Evolutionary conservation across 2,797 vertebrate genomes (phyloP).

Genomic region (Sylvia borin): DNA sequence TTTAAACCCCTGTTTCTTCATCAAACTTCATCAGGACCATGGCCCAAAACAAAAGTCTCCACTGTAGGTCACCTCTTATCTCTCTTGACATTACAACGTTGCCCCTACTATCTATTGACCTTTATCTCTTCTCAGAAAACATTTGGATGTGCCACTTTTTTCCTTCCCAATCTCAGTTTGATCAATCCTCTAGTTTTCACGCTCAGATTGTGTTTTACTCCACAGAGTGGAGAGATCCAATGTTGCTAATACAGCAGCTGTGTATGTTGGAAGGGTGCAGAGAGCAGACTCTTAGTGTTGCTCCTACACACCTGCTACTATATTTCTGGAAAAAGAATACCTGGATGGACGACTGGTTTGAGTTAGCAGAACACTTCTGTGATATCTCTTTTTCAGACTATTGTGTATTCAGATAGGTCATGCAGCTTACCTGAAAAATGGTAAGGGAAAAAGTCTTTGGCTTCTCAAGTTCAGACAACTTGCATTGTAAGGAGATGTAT

Average conservation of each 20-base stretch:
- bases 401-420: neutral
- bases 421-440: neutral
- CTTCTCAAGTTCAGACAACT: neutral
- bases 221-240: neutral
- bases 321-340: neutral
- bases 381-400: neutral
- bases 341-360: neutral
- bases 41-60: neutral
- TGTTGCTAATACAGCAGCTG: neutral
- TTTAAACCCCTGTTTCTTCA: neutral
- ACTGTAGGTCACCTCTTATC: neutral
- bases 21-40: neutral
- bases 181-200: neutral
- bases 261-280: neutral
- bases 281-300: neutral
- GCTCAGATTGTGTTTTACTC: neutral
- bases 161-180: neutral
- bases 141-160: neutral
- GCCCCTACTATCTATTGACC: accelerated
- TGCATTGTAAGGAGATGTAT: neutral
- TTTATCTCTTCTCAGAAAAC: neutral
- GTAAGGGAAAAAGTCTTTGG: neutral
- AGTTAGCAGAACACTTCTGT: neutral
- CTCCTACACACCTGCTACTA: neutral
- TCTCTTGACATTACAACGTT: neutral